These are phyloP conservation scores for Odontomyia ornata DNA, from an alignment of 2,888 invertebrate species.

Conservation along the genomic window DNA sequence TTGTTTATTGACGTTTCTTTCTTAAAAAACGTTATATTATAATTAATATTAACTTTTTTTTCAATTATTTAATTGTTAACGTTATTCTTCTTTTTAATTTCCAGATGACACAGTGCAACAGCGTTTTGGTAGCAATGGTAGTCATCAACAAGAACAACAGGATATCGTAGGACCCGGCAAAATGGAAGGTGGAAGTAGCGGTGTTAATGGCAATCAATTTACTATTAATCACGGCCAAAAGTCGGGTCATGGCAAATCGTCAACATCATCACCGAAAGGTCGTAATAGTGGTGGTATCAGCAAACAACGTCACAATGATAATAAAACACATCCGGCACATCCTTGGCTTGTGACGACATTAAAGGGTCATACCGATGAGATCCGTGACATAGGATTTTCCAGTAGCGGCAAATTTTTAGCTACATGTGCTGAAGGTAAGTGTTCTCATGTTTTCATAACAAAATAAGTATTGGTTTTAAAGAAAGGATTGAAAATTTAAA, in stretches of 20 bases:
- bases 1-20: too few relatives aligned
- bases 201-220: conserved; percentile 41
- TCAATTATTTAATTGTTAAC: too few relatives aligned
- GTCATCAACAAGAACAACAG: conserved; percentile 37
- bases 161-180: conserved; percentile 25
- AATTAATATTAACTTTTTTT: too few relatives aligned
- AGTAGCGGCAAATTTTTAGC: conserved; percentile 87
- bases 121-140: conserved; percentile 43
- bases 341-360: conserved; percentile 83
- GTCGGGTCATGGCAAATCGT: conserved; percentile 34
- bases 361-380: conserved; percentile 82
- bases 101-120: conserved; percentile 46
- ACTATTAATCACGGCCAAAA: conserved; percentile 41
- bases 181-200: conserved; percentile 21
- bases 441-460: neutral
- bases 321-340: conserved; percentile 63
- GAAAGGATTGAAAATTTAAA: too few relatives aligned
- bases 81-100: conserved; percentile 1
- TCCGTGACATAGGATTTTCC: conserved; percentile 82
- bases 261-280: conserved; percentile 5
- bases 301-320: conserved; percentile 37
- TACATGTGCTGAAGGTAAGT: conserved; percentile 84
- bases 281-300: conserved; percentile 24
- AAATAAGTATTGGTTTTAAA: neutral
- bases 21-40: too few relatives aligned